Base-by-base conservation (phyloP, 2,797 vertebrate species). In the Cirrhinus molitorella region DNA sequence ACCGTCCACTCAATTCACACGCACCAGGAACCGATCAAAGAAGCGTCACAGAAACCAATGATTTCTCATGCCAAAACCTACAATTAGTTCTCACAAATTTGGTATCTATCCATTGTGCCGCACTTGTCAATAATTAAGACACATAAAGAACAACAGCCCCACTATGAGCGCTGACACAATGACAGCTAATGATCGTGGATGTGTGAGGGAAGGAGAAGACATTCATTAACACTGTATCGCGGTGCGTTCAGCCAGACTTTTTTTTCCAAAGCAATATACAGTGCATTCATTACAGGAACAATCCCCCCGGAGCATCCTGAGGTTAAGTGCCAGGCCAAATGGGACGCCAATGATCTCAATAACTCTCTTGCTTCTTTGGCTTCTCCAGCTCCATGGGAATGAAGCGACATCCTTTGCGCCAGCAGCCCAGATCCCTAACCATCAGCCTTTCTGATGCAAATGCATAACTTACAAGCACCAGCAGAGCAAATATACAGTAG, bases 301-400 rank as follows among this genome's bases (percentile, higher is more conserved):
- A 57, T 70, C 43, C 28, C 70, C 34, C 5, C 14, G 28, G 70
- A 73, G 21, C 55, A 63, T 73, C n/a, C 28, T 9, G 55, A 73
- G 68, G 57, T 81, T 61, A 81, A 73, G 80, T 23, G 21, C 14
- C 80, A 47, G 49, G 68, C 57, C 80, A 63, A 73, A 73, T 2
- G 80, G 68, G 80, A 81, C 68, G 0, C 43, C 43, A 9, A 51
- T 73, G 68, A 73, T 73, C 55, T 81, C 80, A 81, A 63, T 23
- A 73, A 37, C 55, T 73, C 68, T 73, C 68, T 67, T 37, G 78
- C 37, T 70, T 45, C 63, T 70, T 47, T 47, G 11, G 9, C 66
- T 5, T 34, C 34, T 43, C n/a, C n/a, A 19, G 53, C 7, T 63
- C 28, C 79, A 73, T 19, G 57, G 68, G 68, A 81, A 34, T 25